Base-by-base conservation (phyloP, 2,888 invertebrate genomes). In the Nemotelus nigrinus region DNA sequence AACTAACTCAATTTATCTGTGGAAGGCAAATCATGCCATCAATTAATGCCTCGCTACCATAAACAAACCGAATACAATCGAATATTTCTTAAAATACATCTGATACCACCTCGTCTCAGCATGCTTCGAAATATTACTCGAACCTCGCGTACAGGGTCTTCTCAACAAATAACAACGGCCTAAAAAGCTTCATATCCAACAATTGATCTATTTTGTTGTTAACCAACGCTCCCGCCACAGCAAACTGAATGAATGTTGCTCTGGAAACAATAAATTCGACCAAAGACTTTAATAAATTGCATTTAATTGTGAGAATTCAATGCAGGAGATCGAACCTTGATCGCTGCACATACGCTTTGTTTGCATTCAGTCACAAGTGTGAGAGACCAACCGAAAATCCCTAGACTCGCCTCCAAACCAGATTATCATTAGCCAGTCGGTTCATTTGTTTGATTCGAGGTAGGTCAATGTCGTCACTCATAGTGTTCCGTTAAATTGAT, bases 221-320 rank as follows among this genome's bases (percentile, higher is more conserved):
- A 50, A 41, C 50, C 70, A 70, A 70, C 55, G 70, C 43, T 70
- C 25, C 25, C 25, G 70, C 41, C 43, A 53, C 41, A 55, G 53
- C 55, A 8, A 70, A 70, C 55, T 43, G 55, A 55, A 53, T 53
- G 70, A 70, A 70, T 70, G 55, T 3, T 25, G 41, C n/a, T 8
- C 43, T 43, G 50, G 55, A 39, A 70, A 70, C 70, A 70, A 70
- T 70, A 70, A 70, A 70, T 70, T 70, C 39, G 43, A 70, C 55
- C 53, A 45, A 70, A 70, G 55, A 47, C 53, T 55, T 47, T 39
- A 70, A 70, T 70, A 70, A 70, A 70, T 70, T 70, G 70, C 53
- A 70, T 70, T 53, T 70, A 55, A 70, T 70, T 70, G 70, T 55
- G 50, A 70, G 55, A 55, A 70, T 70, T 70, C 25, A 70, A 50